Conservation (phyloP, 2,113 vertebrate genomes). For the Edolisoma coerulescens region DNA sequence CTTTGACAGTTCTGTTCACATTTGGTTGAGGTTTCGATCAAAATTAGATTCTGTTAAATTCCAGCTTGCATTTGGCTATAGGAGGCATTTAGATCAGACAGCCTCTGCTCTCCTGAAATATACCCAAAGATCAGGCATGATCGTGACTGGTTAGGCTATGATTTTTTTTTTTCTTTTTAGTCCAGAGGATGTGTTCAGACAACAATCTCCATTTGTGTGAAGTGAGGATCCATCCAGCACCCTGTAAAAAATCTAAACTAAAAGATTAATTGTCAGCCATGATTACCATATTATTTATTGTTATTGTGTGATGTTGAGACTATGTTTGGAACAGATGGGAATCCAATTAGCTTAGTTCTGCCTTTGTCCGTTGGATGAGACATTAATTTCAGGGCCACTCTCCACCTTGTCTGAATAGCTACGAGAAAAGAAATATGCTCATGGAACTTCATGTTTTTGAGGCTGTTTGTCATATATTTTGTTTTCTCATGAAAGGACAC, state of each 20-base stretch:
- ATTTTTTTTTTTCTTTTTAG: neutral
- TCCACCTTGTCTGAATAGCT: slow-evolving; percentile 41
- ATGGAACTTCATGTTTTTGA: neutral
- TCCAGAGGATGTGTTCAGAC: neutral
- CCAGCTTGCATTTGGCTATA: neutral
- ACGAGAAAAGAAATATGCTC: neutral
- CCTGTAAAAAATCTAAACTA: neutral
- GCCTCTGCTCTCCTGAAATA: neutral
- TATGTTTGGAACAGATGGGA: slow-evolving; percentile 66
- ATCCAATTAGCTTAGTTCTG: slow-evolving; percentile 65
- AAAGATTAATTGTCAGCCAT: slow-evolving; percentile 42
- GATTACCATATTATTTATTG: slow-evolving; percentile 46
- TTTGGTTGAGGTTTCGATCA: neutral
- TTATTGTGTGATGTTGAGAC: slow-evolving; percentile 37
- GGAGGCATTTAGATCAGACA: neutral
- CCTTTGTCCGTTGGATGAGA: slow-evolving; percentile 51
- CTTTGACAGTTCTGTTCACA: neutral
- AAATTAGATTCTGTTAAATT: neutral
- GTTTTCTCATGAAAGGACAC: slow-evolving; percentile 29
- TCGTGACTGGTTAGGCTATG: neutral
- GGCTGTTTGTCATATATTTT: slow-evolving; percentile 9
- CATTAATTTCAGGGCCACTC: slow-evolving; percentile 60
- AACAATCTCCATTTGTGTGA: neutral
- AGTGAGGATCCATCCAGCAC: neutral
- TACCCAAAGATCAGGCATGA: neutral